Conservation (phyloP, 2,113 vertebrate genomes). For the Caretta caretta region DNA sequence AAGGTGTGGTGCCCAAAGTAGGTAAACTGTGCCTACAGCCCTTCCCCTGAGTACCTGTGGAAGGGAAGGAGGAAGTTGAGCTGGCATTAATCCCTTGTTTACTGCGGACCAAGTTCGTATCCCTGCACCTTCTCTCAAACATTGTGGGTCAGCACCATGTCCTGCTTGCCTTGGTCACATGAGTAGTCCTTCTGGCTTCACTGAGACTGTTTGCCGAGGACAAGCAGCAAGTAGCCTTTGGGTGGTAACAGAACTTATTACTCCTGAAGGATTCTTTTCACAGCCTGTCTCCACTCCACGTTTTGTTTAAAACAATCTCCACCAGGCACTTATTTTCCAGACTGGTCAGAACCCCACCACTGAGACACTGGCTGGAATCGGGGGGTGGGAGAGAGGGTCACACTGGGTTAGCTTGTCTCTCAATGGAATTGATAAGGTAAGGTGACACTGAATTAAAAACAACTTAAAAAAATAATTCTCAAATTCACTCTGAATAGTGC, state of each 20-base stretch:
- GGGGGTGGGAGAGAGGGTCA: fast-evolving
- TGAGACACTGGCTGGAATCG: not conserved
- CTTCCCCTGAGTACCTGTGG: not conserved
- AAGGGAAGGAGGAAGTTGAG: not conserved
- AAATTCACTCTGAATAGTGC: fast-evolving
- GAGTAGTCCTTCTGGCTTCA: not conserved
- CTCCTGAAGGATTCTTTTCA: not conserved
- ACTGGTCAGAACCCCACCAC: fast-evolving
- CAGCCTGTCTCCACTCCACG: not conserved
- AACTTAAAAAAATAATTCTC: not conserved
- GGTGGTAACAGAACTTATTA: not conserved
- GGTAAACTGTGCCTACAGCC: not conserved
- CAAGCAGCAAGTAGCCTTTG: constrained; percentile 22
- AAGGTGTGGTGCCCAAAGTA: not conserved
- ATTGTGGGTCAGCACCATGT: not conserved
- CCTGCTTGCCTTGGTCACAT: not conserved
- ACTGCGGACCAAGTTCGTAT: not conserved
- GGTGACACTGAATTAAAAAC: not conserved
- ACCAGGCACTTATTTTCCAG: not conserved
- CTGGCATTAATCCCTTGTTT: not conserved
- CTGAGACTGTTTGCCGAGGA: not conserved
- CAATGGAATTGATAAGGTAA: not conserved
- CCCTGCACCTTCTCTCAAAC: fast-evolving
- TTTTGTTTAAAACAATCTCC: constrained; percentile 22
- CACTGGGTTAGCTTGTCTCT: not conserved